These are phyloP conservation scores for Nymphalis urticae DNA, from an alignment of 2,888 invertebrate species.

Conservation along the genomic window DNA sequence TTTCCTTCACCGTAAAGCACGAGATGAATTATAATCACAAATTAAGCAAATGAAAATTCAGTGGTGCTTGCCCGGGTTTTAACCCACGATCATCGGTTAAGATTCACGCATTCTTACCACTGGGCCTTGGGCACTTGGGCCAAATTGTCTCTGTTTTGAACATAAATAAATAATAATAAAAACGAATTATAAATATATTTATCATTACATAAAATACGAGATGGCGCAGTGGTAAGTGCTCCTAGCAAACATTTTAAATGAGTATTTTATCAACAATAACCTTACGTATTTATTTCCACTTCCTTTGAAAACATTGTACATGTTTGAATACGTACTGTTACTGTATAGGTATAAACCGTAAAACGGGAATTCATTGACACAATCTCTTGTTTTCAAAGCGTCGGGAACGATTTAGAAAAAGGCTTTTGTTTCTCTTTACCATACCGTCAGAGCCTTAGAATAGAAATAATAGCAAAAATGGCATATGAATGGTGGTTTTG, in stretches of 20 bases:
- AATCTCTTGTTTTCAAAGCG: constrained; percentile 60
- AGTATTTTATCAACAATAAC: background rate
- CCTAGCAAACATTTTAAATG: background rate
- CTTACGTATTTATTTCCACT: background rate
- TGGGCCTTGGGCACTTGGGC: no score
- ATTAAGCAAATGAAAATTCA: no score
- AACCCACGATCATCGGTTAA: no score
- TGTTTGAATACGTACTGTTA: constrained; percentile 18
- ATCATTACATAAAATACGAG: no score
- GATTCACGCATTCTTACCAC: no score
- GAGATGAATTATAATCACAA: no score
- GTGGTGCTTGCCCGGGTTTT: no score
- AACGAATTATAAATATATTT: no score
- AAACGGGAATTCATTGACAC: constrained; percentile 47
- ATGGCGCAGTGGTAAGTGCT: no score
- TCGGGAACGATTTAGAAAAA: constrained; percentile 63
- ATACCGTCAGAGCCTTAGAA: constrained; percentile 53
- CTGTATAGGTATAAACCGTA: constrained; percentile 20
- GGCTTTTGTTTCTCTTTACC: constrained; percentile 68
- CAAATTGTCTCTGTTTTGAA: no score
- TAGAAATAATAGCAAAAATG: background rate
- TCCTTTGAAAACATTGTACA: constrained; percentile 16
- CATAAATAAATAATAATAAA: no score
- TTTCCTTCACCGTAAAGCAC: no score
- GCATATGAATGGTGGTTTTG: background rate